Conservation (phyloP, 2,113 vertebrate genomes). For the Lichenostomus cassidix region DNA sequence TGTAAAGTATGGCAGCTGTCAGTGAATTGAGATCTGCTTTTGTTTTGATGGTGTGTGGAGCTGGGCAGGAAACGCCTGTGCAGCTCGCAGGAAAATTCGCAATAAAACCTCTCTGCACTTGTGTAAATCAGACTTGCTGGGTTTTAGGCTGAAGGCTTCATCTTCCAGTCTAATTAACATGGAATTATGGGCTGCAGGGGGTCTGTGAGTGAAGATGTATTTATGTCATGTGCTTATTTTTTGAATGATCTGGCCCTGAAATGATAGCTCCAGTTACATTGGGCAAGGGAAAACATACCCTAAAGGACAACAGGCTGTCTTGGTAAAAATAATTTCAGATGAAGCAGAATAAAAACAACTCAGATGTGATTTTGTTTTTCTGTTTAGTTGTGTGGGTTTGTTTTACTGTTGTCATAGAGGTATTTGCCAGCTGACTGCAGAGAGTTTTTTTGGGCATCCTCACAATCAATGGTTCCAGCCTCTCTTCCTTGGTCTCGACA, state of each 20-base stretch:
- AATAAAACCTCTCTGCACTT: background rate
- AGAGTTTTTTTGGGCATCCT: background rate
- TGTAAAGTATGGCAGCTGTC: constrained; percentile 14
- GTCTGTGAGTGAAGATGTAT: background rate
- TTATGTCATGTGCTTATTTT: background rate
- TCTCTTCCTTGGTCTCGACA: background rate
- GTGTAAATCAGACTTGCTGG: background rate
- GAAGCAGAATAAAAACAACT: constrained; percentile 26
- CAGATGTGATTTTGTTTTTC: background rate
- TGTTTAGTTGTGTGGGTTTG: background rate
- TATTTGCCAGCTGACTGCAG: constrained; percentile 30
- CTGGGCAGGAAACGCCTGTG: background rate
- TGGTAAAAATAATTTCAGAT: constrained; percentile 35
- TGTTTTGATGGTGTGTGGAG: background rate
- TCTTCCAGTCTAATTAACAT: background rate
- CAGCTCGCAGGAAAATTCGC: background rate
- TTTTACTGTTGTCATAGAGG: constrained; percentile 23
- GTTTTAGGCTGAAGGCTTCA: background rate
- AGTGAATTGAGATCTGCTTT: constrained; percentile 10
- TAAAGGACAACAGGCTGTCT: background rate
- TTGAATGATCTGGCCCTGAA: background rate
- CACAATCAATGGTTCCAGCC: background rate
- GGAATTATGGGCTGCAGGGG: background rate
- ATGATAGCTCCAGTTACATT: background rate
- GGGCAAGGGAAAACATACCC: background rate